Evolutionary conservation across 2,113 vertebrate species (phyloP).

Genomic region (Agelaius phoeniceus): DNA sequence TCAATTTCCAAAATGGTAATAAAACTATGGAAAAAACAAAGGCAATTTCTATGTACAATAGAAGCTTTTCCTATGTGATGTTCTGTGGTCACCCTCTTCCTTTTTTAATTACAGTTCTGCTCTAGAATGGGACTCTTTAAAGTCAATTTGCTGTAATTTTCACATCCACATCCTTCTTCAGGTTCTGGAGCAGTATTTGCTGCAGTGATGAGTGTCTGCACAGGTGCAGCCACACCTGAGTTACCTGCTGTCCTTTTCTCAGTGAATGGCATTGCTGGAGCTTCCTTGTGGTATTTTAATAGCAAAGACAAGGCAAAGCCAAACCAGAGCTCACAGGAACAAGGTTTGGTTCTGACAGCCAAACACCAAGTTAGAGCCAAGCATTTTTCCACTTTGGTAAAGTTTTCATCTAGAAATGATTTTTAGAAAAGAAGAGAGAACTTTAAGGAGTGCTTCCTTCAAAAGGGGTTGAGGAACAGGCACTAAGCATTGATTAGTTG

Average conservation of each 20-base stretch:
- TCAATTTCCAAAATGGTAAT: neutral
- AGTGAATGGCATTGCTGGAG: neutral
- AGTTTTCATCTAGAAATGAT: neutral
- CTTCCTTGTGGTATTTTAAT: neutral
- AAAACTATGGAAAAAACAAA: neutral
- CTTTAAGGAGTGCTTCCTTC: neutral
- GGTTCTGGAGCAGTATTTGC: neutral
- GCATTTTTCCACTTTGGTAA: neutral
- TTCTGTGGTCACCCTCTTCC: neutral
- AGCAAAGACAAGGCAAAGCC: fast-evolving
- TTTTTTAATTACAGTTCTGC: neutral
- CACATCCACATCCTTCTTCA: neutral
- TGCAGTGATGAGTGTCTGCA: neutral
- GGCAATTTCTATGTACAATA: neutral
- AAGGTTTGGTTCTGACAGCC: neutral
- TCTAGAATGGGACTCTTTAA: neutral
- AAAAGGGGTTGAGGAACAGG: fast-evolving
- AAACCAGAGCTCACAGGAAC: neutral
- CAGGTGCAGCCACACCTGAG: neutral
- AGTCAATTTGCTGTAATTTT: neutral
- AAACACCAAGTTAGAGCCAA: neutral
- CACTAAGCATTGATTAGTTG: neutral
- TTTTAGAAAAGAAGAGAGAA: neutral
- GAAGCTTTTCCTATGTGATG: neutral
- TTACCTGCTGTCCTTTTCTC: neutral